Base-by-base conservation (phyloP, 2,888 invertebrate genomes). In the Lepidonotus clava region DNA sequence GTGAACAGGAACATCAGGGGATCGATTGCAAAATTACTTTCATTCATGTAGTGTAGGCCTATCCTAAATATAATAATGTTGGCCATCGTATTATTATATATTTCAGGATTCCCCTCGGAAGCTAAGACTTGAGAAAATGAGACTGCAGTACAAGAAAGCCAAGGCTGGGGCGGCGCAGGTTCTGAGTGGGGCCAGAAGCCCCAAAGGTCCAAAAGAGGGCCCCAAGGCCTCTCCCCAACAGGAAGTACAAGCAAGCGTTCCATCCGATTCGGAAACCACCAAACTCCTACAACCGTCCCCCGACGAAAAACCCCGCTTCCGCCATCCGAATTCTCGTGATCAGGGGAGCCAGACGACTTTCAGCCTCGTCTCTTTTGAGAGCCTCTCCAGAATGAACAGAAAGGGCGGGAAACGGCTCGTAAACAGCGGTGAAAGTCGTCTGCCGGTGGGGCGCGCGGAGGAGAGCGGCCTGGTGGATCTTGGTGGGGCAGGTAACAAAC, bases 301-400 rank as follows among this genome's bases (percentile, higher is more conserved):
- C 8, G 18, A n/a, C 6, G 38, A 71, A 71, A 36, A 38, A 38
- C 34, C 36, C 5, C 71, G 71, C 38, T 21, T 38, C 14, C 71
- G 36, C 36, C 38, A 41, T 41, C 34, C 51, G 28, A 41, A 32
- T 32, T 80, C 80, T 21, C 80, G 46, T 80, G 46, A 80, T 28
- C 46, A 80, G 28, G 34, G 46, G 4, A 24, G 80, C 21, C 80
- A 80, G 51, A 80, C 80, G 34, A 46, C 80, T 1, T 80, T 80
- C 28, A 51, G 51, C 21, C 21, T 11, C 51, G 11, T 51, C 21
- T n/a, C n/a, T n/a, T n/a, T n/a, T n/a, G n/a, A n/a, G n/a, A n/a
- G n/a, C n/a, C n/a, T n/a, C n/a, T n/a, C n/a, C n/a, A n/a, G n/a
- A n/a, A n/a, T n/a, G n/a, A n/a, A n/a, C n/a, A n/a, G n/a, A n/a